Base-by-base conservation (phyloP, 2,888 invertebrate species). In the Cylindroiulus punctatus region DNA sequence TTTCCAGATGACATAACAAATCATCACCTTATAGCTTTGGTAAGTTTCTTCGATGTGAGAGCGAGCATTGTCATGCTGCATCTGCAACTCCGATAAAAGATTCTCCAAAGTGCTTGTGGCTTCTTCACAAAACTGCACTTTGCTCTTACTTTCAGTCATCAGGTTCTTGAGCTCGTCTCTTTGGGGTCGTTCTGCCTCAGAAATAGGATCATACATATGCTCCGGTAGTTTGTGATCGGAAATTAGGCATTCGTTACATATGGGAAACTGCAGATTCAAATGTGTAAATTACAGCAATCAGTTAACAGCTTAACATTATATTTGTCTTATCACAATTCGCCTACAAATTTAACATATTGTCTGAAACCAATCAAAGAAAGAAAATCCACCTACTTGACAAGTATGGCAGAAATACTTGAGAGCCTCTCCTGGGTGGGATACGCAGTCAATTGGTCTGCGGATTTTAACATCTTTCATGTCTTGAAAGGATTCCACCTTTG, bases 361-460 rank as follows among this genome's bases (percentile, higher is more conserved):
- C 19, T 36, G 83, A 65, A 7, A 22, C n/a, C 52, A 52, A 4
- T n/a, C 52, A 52, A 65, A 8, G 22, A 65, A 22, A 22, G 22
- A 4, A 22, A 65, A 5, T 19, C 22, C 8, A 30, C 30, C 57
- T 90, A 93, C 93, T 92, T 93, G 92, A 90, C 98, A 98, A 88
- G 95, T 94, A 89, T 94, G 94, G 91, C 98, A 98, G 91, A 95
- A 97, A 91, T 95, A 96, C 90, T 96, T 95, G 89, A 97, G 93
- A 90, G 94, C 94, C 92, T 98, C 97, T 87, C 94, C 94, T 65
- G 94, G 92, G 91, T 98, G 98, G 88, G 93, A 93, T 86, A 93
- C 93, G 91, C 98, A 98, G 90, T 95, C 95, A 87, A 98, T 94
- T 65, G 97, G 97, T 91, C 96, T 97, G 90, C 97, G 97, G 88